These are phyloP conservation scores for Acrocephalus scirpaceus DNA, from an alignment of 2,797 vertebrate genomes.

Conservation along the genomic window DNA sequence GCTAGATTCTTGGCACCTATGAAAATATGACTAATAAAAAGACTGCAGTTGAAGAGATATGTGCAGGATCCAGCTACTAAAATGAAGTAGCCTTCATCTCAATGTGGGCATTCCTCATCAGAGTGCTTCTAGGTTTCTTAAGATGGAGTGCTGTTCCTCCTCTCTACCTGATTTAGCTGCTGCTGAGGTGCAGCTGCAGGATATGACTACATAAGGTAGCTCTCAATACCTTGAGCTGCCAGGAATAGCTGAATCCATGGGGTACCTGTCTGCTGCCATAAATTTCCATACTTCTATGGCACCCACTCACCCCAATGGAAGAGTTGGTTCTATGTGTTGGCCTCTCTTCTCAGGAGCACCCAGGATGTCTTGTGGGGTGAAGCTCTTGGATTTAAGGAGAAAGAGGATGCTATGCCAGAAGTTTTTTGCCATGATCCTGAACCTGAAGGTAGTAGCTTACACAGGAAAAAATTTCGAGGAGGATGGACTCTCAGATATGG, in stretches of 20 bases:
- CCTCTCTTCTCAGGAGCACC: neutral
- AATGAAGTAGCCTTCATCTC: neutral
- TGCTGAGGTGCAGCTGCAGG: neutral
- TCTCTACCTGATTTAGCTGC: neutral
- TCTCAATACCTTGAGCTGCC: neutral
- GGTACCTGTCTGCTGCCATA: neutral
- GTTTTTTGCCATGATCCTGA: neutral
- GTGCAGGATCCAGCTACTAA: neutral
- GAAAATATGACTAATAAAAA: slow-evolving; percentile 49
- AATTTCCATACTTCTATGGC: neutral
- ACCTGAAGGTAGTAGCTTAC: neutral
- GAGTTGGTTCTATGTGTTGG: neutral
- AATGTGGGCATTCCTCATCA: neutral
- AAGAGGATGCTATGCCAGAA: neutral
- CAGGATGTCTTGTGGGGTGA: neutral
- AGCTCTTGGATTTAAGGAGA: neutral
- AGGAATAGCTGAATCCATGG: neutral
- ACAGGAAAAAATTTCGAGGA: neutral
- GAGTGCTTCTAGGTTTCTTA: neutral
- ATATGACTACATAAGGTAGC: neutral
- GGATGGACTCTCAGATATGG: neutral
- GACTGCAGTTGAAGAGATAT: neutral
- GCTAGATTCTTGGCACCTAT: neutral
- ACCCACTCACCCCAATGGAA: neutral
- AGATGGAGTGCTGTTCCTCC: neutral